Conservation (phyloP, 2,113 vertebrate species). For the Rhinolophus sinicus region DNA sequence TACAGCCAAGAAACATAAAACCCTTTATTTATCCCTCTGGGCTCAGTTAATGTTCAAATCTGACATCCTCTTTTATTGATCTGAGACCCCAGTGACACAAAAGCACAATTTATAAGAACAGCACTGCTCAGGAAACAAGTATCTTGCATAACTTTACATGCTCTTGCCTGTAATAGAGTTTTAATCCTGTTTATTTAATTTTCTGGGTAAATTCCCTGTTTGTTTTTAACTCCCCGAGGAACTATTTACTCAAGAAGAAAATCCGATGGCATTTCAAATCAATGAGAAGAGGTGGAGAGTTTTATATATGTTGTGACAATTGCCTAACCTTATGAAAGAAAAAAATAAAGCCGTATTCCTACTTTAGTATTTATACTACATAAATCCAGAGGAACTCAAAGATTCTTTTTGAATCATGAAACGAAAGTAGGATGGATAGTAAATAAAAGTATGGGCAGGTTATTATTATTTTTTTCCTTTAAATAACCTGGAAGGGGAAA, state of each 20-base stretch:
- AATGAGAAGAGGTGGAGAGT: background rate
- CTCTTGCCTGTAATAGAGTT: background rate
- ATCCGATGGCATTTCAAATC: background rate
- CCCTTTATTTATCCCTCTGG: slow-evolving; percentile 35
- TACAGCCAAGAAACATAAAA: background rate
- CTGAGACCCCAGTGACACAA: slow-evolving; percentile 49
- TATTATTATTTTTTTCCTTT: background rate
- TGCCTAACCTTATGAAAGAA: background rate
- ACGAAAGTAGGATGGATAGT: background rate
- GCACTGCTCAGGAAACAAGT: background rate
- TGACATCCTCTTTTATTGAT: slow-evolving; percentile 42
- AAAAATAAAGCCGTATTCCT: background rate
- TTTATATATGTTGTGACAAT: background rate
- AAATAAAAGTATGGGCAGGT: background rate
- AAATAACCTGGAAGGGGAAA: background rate
- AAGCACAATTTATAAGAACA: slow-evolving; percentile 38
- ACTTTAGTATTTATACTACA: background rate
- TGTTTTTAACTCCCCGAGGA: background rate
- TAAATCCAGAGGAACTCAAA: background rate
- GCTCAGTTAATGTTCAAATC: slow-evolving; percentile 43
- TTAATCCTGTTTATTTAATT: background rate
- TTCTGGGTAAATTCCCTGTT: background rate
- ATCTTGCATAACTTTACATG: slow-evolving; percentile 28
- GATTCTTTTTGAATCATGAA: slow-evolving; percentile 13
- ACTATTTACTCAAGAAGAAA: background rate